Evolutionary conservation across 2,113 vertebrate species (phyloP).

Genomic region (Zapornia atra): DNA sequence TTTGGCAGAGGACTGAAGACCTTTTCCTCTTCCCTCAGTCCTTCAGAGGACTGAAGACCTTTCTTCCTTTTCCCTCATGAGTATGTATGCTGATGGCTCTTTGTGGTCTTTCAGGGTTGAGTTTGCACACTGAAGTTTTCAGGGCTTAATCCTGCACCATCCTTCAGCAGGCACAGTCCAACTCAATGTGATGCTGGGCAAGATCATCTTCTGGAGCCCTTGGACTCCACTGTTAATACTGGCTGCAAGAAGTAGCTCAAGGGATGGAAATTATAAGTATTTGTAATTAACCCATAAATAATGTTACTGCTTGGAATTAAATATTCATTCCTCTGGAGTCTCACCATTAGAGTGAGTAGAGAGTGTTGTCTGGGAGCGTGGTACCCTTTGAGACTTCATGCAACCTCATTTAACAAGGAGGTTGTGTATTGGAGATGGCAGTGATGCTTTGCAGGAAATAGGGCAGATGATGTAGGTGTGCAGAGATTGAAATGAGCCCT

Average conservation of each 20-base stretch:
- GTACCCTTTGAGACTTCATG: not conserved
- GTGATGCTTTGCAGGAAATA: not conserved
- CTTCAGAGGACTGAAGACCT: not conserved
- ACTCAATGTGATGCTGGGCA: not conserved
- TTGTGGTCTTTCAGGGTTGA: not conserved
- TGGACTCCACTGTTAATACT: accelerated
- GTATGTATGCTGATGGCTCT: too few species aligned
- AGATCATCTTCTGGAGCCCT: not conserved
- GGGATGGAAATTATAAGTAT: accelerated
- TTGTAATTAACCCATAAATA: conserved; percentile 12
- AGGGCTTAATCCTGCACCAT: not conserved
- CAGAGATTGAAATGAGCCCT: not conserved
- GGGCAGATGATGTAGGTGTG: not conserved
- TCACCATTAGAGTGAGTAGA: not conserved
- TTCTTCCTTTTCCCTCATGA: not conserved
- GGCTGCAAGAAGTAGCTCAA: accelerated
- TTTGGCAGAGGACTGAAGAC: not conserved
- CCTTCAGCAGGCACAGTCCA: too few species aligned
- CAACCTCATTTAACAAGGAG: not conserved
- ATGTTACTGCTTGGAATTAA: not conserved
- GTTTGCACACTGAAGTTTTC: not conserved
- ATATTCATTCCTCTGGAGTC: not conserved
- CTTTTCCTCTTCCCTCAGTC: not conserved
- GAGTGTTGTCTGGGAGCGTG: not conserved
- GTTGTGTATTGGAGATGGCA: not conserved